A percentile compares a stretch with the other conserved stretches of the same genome.
Evolutionary conservation across 2,797 vertebrate species (phyloP).

Genomic region (Buceros bicornis): DNA sequence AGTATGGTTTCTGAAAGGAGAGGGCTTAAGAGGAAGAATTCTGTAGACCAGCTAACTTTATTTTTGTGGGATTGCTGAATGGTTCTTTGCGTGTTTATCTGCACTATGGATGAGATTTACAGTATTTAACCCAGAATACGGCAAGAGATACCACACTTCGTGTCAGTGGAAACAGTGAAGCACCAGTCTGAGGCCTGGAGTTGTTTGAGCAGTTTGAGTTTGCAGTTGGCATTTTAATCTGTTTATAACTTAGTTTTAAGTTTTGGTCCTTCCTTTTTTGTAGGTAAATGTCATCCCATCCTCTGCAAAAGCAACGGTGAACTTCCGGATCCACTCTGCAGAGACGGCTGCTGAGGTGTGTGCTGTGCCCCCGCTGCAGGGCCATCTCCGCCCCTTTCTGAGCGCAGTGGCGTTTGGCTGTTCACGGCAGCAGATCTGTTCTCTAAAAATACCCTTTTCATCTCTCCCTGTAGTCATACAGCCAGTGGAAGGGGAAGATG

Average conservation of each 20-base stretch:
- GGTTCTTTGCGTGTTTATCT: neutral
- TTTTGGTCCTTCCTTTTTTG: neutral
- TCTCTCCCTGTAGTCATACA: neutral
- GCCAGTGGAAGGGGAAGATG: neutral
- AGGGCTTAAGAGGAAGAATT: neutral
- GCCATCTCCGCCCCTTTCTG: neutral
- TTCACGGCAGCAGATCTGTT: neutral
- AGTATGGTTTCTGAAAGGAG: neutral
- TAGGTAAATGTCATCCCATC: slow-evolving; percentile 90
- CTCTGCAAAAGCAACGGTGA: slow-evolving; percentile 85
- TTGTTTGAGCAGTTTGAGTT: neutral
- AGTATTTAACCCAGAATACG: neutral
- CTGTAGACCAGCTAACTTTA: accelerated
- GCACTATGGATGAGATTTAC: neutral
- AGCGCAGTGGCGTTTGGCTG: neutral
- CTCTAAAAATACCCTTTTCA: neutral
- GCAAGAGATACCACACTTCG: neutral
- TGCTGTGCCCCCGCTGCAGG: neutral
- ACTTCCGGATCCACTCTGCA: slow-evolving; percentile 91
- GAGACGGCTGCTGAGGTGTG: slow-evolving; percentile 89
- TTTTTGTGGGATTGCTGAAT: neutral
- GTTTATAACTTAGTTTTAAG: neutral
- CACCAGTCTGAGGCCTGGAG: neutral
- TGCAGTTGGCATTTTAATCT: neutral
- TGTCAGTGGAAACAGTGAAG: neutral